Base-by-base conservation (phyloP, 2,797 vertebrate genomes). In the Mus spretus region DNA sequence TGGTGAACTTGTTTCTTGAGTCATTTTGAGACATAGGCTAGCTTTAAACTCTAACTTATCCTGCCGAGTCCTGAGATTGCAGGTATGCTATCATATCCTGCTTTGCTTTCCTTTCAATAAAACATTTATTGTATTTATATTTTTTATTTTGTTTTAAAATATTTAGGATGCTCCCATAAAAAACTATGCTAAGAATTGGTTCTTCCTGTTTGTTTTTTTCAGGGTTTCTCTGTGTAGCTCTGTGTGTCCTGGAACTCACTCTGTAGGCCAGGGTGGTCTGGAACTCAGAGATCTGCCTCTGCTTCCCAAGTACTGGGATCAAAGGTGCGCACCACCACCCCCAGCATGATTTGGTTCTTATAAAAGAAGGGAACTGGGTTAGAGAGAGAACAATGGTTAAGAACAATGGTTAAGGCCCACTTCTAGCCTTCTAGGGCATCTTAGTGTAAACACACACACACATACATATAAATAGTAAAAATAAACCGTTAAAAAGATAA, bases 121-220 rank as follows among this genome's bases (percentile, higher is more conserved):
- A 94, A 85, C 31, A 40, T 79, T 85, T 79, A 86, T 59, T 47
- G 15, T 47, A 34, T 65, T 47, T 84, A 63, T 28, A 81, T 85
- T 93, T 87, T 91, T 91, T n/a, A 10, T 82, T 82, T 44, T 89
- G 44, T 94, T 95, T 93, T 91, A 67, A 88, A 95, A 59, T 90
- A 65, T 17, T 20, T 50, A 81, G 26, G 55, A 22, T 81, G 22
- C 89, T 20, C n/a, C 14, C 80, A 3, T 90, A 22, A 96, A 90
- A 93, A 96, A 50, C 47, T 14, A 57, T 91, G 86, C 17, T 82
- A 94, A 65, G 4, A 31, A 83, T 93, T 94, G 63, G 34, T 1
- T 24, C 44, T 94, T 91, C 67, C 19, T 70, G 67, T 70, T 10
- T 72, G 34, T 37, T 37, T 37, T n/a, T 72, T 72, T n/a, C 53